Evolutionary conservation across 2,113 vertebrate species (phyloP), one percentile per base, ranked within the genome.

Genomic region (Rousettus leschenaultii): DNA sequence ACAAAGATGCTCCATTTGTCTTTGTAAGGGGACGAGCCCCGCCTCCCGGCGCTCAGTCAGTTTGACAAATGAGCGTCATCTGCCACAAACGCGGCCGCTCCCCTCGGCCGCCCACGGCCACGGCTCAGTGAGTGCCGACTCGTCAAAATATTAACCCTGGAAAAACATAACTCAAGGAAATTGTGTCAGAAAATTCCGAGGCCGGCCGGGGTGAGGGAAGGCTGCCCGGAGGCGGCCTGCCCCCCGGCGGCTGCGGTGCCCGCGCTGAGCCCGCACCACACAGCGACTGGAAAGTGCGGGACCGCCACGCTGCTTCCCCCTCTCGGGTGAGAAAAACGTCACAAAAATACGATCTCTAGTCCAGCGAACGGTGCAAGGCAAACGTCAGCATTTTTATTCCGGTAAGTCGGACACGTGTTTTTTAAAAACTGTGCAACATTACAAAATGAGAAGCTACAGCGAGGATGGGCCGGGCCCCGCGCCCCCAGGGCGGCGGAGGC

Each of bases 1-100:
- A 53, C 11, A 1, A 19, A 40, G 79, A 1, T 13, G 43, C 70
- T 18, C 2, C 12, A 0, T 10, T 7, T 0, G 3, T 12, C 6
- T 38, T 6, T 15, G 48, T 7, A 48, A 35, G 24, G 18, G 48
- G 21, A 6, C 66, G 35, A 9, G 53, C 5, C 26, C 6, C 2
- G 48, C 18, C 10, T n/a, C 61, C 51, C 38, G 3, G 21, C 1
- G 7, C 48, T 3, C 30, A 7, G 63, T 18, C 28, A 2, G 24
- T 5, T 40, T 40, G 5, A 35, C 10, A 8, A 2, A 16, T 6
- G 14, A 26, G 7, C 16, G 15, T 30, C 30, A 10, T 24, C 33
- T 11, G 22, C 5, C 3, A 7, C 5, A 21, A 68, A 7, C 28
- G 3, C 8, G 22, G 53, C 38, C 2, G 14, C 38, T 26, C 9